Conservation (phyloP, 1,140 invertebrate species). For the Drosophila punjabiensis region DNA sequence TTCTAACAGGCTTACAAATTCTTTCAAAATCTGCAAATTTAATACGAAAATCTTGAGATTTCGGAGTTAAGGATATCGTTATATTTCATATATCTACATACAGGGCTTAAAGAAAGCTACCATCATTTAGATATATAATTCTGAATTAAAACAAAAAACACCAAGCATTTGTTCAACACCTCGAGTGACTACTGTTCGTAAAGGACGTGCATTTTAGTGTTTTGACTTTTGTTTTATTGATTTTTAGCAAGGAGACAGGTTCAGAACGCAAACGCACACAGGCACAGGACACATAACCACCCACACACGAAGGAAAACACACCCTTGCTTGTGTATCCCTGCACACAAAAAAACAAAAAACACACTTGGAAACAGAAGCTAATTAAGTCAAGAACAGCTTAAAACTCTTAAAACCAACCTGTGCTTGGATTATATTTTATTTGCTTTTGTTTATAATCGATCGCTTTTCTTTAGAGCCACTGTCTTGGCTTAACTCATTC, state of each 20-base stretch:
- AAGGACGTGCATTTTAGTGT: slow-evolving; percentile 50
- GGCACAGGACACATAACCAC: slow-evolving; percentile 1
- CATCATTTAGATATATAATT: no score
- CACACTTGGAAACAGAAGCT: slow-evolving; percentile 23
- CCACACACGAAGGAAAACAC: slow-evolving; percentile 56
- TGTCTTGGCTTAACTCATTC: not conserved
- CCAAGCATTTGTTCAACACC: not conserved
- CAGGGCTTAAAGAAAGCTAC: not conserved
- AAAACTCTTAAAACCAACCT: slow-evolving; percentile 17
- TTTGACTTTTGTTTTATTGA: slow-evolving; percentile 64
- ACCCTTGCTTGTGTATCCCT: slow-evolving; percentile 72
- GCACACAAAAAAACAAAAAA: slow-evolving; percentile 24
- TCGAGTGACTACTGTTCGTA: not conserved
- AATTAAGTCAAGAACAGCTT: slow-evolving; percentile 20
- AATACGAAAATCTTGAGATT: not conserved
- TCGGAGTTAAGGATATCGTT: not conserved
- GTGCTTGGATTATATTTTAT: not conserved
- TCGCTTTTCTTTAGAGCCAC: not conserved
- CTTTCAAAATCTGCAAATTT: not conserved
- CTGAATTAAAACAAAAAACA: not conserved
- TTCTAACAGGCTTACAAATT: not conserved
- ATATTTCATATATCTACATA: no score
- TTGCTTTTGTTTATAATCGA: not conserved
- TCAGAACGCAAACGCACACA: slow-evolving; percentile 39
- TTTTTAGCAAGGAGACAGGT: slow-evolving; percentile 60